Base-by-base conservation (phyloP, 2,888 invertebrate species). In the Polyommatus iphigenia region DNA sequence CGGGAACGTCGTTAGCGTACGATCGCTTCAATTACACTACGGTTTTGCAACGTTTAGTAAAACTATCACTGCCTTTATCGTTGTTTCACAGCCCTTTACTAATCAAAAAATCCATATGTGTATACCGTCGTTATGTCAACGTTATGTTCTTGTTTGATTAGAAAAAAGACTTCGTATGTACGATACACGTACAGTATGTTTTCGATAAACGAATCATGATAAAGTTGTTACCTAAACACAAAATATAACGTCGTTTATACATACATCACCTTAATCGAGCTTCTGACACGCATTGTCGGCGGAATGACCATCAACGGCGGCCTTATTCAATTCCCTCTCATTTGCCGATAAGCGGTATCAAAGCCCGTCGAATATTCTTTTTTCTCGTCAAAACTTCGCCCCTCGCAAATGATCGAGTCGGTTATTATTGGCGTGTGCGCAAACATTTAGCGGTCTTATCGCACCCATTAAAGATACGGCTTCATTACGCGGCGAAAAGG, bases 351-450 rank as follows among this genome's bases (percentile, higher is more conserved):
- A 89, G 87, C 87, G 86, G 81, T 79, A 86, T 87, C 86, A 86
- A 84, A 81, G 83, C 81, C 81, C 78, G 75, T 73, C 73, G 85
- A 85, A 86, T 86, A 89, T 87, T 87, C 85, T 87, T 87, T 90
- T 91, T 91, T 88, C 87, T 86, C 86, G 85, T 87, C 87, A 88
- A 84, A 85, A 82, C 84, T 85, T 84, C 86, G 86, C 84, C 85
- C 89, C 89, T 91, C 88, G 89, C 88, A 92, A 92, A 93, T 92
- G 93, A 92, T 92, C 91, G 89, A 86, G 86, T 82, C 90, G 90
- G 90, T 92, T 93, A 93, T 93, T 93, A 93, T 93, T 93, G 92
- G 93, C 93, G 93, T 93, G 93, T 91, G 91, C 91, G 87, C 93
- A 92, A 93, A 92, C 94, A 94, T 94, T 93, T 91, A 91, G 90